Percentiles rank a stretch among this genome's conserved stretches.
Evolutionary conservation across 2,888 invertebrate genomes (phyloP).

Genomic region (Antheraea assamensis): DNA sequence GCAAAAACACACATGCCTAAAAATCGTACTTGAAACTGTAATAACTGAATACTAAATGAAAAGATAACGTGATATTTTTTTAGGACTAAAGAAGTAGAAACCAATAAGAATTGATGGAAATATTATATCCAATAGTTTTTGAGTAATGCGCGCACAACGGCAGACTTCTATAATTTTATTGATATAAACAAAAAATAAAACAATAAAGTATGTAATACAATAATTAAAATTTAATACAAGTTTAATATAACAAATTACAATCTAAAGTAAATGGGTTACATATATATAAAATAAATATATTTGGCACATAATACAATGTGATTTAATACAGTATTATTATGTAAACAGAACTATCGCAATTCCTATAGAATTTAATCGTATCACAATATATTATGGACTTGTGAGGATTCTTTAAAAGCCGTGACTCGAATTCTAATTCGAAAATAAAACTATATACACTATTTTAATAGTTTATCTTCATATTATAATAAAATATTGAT

Average conservation of each 20-base stretch:
- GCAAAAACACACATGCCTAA: too few species aligned
- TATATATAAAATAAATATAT: background rate
- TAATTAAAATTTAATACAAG: background rate
- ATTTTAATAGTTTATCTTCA: too few species aligned
- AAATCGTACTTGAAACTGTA: too few species aligned
- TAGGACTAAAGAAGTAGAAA: too few species aligned
- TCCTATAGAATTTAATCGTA: background rate
- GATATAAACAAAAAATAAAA: background rate
- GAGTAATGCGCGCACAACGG: too few species aligned
- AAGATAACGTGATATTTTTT: too few species aligned
- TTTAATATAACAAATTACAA: background rate
- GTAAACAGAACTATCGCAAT: background rate
- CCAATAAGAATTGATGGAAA: too few species aligned
- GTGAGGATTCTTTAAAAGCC: background rate
- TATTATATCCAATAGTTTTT: too few species aligned
- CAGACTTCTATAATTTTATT: too few species aligned
- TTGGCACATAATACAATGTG: conserved; percentile 3
- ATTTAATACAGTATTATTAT: background rate
- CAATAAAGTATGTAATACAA: background rate
- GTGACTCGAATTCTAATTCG: background rate
- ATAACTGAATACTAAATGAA: too few species aligned
- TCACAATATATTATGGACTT: background rate
- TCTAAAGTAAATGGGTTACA: background rate
- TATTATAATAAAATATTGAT: background rate
- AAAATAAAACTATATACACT: too few species aligned